A percentile compares a stretch with the other conserved stretches of the same genome.
These are phyloP conservation scores for Danio tinwini DNA, from an alignment of 2,797 vertebrate species.

Conservation along the genomic window DNA sequence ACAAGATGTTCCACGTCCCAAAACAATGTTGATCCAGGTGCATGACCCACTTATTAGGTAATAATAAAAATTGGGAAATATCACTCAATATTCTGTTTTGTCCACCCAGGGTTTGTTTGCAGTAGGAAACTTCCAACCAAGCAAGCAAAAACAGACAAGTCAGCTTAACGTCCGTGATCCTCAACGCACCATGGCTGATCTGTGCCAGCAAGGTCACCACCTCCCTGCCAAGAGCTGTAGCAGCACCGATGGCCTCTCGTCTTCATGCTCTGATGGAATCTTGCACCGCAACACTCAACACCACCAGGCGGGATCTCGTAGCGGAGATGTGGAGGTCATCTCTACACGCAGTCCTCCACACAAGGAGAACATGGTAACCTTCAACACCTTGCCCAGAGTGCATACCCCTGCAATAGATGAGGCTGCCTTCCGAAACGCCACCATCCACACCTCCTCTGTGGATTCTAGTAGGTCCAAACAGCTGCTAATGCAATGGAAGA, in stretches of 20 bases:
- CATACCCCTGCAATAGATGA: slow-evolving; percentile 91
- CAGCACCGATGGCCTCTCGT: slow-evolving; percentile 79
- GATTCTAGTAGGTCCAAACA: slow-evolving; percentile 95
- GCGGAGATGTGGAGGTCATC: slow-evolving; percentile 88
- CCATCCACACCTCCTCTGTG: slow-evolving; percentile 92
- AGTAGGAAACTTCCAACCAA: slow-evolving; percentile 94
- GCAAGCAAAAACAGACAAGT: slow-evolving; percentile 80
- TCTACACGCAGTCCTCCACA: slow-evolving; percentile 84
- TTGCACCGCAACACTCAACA: slow-evolving; percentile 81
- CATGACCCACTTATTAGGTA: not conserved
- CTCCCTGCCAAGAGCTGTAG: slow-evolving; percentile 87
- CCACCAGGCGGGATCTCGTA: slow-evolving; percentile 80
- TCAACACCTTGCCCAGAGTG: slow-evolving; percentile 94
- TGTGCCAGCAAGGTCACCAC: slow-evolving; percentile 88
- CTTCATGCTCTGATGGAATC: slow-evolving; percentile 84
- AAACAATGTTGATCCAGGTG: not conserved
- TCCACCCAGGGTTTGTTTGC: slow-evolving; percentile 88
- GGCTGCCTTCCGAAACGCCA: slow-evolving; percentile 85
- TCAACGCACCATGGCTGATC: slow-evolving; percentile 85
- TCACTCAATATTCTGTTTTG: not conserved
- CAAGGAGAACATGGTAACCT: slow-evolving; percentile 91
- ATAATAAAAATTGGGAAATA: slow-evolving; percentile 7
- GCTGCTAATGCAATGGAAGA: slow-evolving; percentile 97
- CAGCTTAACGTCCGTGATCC: slow-evolving; percentile 74
- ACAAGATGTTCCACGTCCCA: not conserved